A percentile compares a stretch with the other conserved stretches of the same genome.
These are phyloP conservation scores for Eupristina koningsbergeri DNA, from an alignment of 1,140 invertebrate genomes.

Conservation along the genomic window DNA sequence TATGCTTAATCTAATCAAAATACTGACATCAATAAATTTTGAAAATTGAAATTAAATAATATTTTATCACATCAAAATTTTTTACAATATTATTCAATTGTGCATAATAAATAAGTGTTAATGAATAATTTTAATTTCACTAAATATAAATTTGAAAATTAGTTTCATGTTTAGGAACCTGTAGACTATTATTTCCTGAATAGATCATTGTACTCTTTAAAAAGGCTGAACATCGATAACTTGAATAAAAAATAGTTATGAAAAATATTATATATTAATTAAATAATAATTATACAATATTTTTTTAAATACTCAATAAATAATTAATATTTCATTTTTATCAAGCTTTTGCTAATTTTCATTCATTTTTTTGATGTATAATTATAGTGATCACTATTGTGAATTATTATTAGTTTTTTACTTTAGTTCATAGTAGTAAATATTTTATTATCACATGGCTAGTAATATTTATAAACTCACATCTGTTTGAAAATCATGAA, in stretches of 20 bases:
- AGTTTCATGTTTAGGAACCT: conserved; percentile 5
- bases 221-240: conserved; percentile 2
- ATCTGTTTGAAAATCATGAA: not conserved
- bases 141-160: conserved; percentile 4
- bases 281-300: not conserved
- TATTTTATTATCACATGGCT: not conserved
- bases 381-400: too few species aligned
- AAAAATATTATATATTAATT: conserved; percentile 10
- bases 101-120: not conserved
- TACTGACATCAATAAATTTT: not conserved
- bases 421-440: not conserved
- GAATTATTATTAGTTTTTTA: not conserved
- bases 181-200: conserved; percentile 5
- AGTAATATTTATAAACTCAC: conserved; percentile 10
- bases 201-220: conserved; percentile 18
- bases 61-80: not conserved
- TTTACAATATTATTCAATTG: not conserved
- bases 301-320: not conserved
- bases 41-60: not conserved
- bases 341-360: not conserved
- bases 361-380: too few species aligned
- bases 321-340: not conserved
- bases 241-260: conserved; percentile 6
- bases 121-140: not conserved
- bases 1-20: not conserved